A percentile compares a stretch with the other conserved stretches of the same genome.
Conservation (phyloP, 2,888 invertebrate species). For the Dryococelus australis region DNA sequence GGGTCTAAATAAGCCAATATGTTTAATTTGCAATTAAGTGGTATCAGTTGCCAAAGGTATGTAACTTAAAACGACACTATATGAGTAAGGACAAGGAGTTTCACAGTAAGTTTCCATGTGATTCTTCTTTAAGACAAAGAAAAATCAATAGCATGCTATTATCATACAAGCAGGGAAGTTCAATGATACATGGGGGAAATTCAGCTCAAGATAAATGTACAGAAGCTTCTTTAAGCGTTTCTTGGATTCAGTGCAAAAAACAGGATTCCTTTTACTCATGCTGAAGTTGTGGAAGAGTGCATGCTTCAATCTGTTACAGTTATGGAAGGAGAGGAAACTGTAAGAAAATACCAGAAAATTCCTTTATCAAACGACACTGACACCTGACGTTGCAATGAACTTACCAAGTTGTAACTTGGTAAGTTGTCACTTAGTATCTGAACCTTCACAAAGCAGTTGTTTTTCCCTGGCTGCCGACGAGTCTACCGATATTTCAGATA, state of each 20-base stretch:
- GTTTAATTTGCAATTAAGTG: constrained; percentile 19
- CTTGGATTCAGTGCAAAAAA: background rate
- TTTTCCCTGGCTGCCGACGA: background rate
- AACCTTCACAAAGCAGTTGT: constrained; percentile 21
- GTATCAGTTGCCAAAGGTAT: background rate
- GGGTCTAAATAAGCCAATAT: background rate
- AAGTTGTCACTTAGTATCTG: background rate
- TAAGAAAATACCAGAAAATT: no score
- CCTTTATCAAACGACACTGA: no score
- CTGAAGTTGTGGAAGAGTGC: background rate
- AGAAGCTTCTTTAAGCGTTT: constrained; percentile 9
- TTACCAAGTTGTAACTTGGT: background rate
- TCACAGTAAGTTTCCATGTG: constrained; percentile 11
- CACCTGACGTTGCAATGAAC: background rate
- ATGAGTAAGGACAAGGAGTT: background rate
- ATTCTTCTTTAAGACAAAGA: no score
- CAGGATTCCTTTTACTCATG: background rate
- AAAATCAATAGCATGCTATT: no score
- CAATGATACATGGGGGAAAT: no score
- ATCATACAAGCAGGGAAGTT: no score
- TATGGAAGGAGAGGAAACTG: constrained; percentile 1
- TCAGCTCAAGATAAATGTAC: no score
- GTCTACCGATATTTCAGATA: constrained; percentile 1
- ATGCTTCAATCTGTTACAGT: constrained; percentile 4
- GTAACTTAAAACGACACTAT: constrained; percentile 3